phyloP scores from a whole-genome alignment of 2,888 invertebrate genomes.

The Tipula vernalis region DNA sequence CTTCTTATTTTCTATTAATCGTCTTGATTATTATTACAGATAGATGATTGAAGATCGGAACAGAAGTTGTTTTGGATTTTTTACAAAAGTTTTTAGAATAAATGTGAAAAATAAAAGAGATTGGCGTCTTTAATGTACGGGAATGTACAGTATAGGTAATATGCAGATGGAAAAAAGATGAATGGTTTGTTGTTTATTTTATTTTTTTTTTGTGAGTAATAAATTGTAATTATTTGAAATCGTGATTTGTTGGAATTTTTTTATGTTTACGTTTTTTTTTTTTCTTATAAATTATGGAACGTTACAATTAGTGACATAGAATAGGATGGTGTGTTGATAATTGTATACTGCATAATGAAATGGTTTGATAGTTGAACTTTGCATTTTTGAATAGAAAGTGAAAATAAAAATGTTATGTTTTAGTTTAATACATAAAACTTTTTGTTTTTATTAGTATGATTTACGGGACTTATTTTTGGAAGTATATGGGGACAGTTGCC shows the following conservation, averaged over 20 bases:
- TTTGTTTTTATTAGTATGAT: not conserved
- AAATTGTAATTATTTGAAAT: not conserved
- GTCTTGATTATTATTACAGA: not conserved
- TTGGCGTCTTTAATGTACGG: not conserved
- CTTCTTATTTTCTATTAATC: not conserved
- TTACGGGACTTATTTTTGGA: not conserved
- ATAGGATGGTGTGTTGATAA: not conserved
- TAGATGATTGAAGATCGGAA: not conserved
- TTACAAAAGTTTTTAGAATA: not conserved
- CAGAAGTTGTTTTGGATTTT: not conserved
- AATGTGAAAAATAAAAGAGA: not conserved
- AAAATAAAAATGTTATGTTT: not conserved
- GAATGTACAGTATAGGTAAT: not conserved
- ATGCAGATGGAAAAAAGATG: not conserved
- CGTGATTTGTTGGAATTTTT: not conserved
- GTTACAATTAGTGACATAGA: not conserved
- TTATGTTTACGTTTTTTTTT: not conserved
- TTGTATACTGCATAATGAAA: not conserved
- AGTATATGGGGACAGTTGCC: no score
- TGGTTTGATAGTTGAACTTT: not conserved
- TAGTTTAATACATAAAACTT: not conserved
- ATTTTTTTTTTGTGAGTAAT: not conserved
- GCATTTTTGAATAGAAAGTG: conserved; percentile 4
- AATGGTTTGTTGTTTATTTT: not conserved
- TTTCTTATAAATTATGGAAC: not conserved